Evolutionary conservation across 1,140 invertebrate species (phyloP).

Genomic region (Copidosoma floridanum): DNA sequence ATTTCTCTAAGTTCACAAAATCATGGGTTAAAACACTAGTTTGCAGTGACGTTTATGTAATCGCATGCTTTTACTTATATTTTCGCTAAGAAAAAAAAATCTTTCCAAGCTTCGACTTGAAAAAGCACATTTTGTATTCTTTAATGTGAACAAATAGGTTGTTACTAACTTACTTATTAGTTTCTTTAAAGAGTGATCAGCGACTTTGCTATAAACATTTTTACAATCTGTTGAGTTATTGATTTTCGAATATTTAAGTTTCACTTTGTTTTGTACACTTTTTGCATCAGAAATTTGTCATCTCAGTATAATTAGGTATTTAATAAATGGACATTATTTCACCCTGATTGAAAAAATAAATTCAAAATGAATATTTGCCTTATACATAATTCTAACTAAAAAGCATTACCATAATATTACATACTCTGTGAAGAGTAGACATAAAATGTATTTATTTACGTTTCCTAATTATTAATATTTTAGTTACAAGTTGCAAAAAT

Average conservation of each 20-base stretch:
- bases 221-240: constrained; percentile 1
- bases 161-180: constrained; percentile 10
- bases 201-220: not conserved
- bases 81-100: constrained; percentile 10
- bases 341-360: no score
- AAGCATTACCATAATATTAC: no score
- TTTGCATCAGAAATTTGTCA: not conserved
- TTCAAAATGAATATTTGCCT: no score
- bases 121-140: constrained; percentile 18
- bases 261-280: not conserved
- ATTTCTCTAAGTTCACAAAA: constrained; percentile 1
- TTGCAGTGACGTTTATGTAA: constrained; percentile 15
- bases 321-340: not conserved
- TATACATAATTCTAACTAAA: no score
- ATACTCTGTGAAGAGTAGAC: no score
- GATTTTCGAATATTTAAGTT: not conserved
- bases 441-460: not conserved
- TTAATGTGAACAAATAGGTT: constrained; percentile 15
- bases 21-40: constrained; percentile 11
- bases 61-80: constrained; percentile 19
- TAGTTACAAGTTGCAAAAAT: constrained; percentile 11
- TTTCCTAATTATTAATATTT: constrained; percentile 13
- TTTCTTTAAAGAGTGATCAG: constrained; percentile 19
- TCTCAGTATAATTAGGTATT: not conserved
- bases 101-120: constrained; percentile 12